These are phyloP conservation scores for Alligator sinensis DNA, from an alignment of 2,113 vertebrate genomes.

Conservation along the genomic window DNA sequence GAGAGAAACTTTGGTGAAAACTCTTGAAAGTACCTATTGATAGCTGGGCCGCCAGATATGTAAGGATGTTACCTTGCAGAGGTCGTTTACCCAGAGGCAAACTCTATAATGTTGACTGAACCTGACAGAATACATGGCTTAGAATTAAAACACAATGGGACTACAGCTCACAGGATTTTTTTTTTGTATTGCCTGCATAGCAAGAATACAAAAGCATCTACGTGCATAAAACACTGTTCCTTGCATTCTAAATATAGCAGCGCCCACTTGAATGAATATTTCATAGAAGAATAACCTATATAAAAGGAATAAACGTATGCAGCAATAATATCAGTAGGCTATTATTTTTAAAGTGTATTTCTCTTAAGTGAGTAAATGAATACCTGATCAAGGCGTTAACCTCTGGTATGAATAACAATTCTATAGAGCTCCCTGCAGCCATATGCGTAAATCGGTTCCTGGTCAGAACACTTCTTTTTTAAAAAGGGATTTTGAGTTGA, in stretches of 20 bases:
- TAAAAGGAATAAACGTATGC: slow-evolving; percentile 22
- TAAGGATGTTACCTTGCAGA: background rate
- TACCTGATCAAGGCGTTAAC: slow-evolving; percentile 11
- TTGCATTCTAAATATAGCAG: slow-evolving; percentile 70
- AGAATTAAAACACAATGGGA: slow-evolving; percentile 11
- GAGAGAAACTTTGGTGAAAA: slow-evolving; percentile 11
- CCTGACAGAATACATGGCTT: background rate
- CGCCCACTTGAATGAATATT: slow-evolving; percentile 63
- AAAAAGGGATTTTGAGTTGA: background rate
- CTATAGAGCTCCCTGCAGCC: background rate
- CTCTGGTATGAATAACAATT: background rate
- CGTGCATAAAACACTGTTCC: slow-evolving; percentile 39
- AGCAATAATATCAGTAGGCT: background rate
- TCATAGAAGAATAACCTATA: slow-evolving; percentile 67
- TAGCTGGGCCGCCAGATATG: background rate
- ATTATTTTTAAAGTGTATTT: slow-evolving; percentile 41
- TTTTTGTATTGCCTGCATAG: slow-evolving; percentile 24
- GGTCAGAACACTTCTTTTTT: background rate
- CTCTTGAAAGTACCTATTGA: background rate
- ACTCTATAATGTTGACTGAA: background rate
- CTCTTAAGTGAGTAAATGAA: slow-evolving; percentile 58
- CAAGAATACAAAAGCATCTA: slow-evolving; percentile 59
- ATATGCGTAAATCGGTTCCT: background rate
- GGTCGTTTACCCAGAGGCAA: background rate
- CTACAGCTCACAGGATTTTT: slow-evolving; percentile 2